Percentiles rank a stretch among this genome's conserved stretches.
Evolutionary conservation across 2,797 vertebrate genomes (phyloP).

Genomic region (Allobates femoralis): DNA sequence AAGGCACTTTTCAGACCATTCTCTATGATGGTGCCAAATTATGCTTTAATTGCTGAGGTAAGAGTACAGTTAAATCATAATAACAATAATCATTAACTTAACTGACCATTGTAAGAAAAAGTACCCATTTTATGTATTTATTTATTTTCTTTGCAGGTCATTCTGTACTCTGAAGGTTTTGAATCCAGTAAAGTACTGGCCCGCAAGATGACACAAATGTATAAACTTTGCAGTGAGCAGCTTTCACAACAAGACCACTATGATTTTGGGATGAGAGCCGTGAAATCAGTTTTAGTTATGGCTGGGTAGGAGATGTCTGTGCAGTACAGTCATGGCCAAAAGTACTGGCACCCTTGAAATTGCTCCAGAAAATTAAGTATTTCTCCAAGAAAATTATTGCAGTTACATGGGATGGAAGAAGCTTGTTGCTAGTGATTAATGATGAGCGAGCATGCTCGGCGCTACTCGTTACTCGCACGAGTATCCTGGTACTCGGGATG

Average conservation of each 20-base stretch:
- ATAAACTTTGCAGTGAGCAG: conserved; percentile 89
- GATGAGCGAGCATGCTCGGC: too few relatives aligned
- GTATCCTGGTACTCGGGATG: too few relatives aligned
- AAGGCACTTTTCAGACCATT: conserved; percentile 89
- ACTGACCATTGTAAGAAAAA: background rate
- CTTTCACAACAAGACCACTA: conserved; percentile 91
- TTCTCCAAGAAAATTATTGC: too few relatives aligned
- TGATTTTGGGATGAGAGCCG: conserved; percentile 88
- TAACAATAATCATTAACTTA: background rate
- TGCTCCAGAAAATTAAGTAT: too few relatives aligned
- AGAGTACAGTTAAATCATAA: background rate
- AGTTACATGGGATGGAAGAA: too few relatives aligned
- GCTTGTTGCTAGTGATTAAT: too few relatives aligned
- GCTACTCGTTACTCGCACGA: too few relatives aligned
- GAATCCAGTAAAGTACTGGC: conserved; percentile 86
- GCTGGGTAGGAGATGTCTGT: conserved; percentile 79
- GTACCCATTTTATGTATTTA: background rate
- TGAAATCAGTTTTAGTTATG: conserved; percentile 89
- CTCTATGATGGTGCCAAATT: conserved; percentile 91
- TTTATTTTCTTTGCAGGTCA: conserved; percentile 74
- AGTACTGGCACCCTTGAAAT: too few relatives aligned
- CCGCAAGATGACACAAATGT: conserved; percentile 90
- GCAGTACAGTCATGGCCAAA: too few relatives aligned
- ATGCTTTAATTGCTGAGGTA: conserved; percentile 88
- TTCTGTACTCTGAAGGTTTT: conserved; percentile 88